Evolutionary conservation across 2,113 vertebrate genomes (phyloP).

Genomic region (Heptranchias perlo): DNA sequence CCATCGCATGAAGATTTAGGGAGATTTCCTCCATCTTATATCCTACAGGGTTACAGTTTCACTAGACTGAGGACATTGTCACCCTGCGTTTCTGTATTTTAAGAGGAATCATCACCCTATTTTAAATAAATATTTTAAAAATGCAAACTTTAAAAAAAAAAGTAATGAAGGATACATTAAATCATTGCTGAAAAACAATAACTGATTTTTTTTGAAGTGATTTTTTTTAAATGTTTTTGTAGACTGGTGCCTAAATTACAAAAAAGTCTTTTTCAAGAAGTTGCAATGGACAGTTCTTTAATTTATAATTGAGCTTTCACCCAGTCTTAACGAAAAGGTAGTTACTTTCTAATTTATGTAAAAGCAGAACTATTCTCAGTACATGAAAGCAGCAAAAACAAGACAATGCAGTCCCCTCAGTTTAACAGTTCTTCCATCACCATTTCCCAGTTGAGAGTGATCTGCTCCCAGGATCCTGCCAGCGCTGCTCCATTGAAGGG

Average conservation of each 20-base stretch:
- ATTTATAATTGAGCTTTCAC: not conserved
- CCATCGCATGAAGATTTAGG: no score
- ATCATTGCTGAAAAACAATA: slow-evolving; percentile 45
- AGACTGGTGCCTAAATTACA: not conserved
- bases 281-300: no score
- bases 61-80: no score
- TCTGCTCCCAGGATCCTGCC: not conserved
- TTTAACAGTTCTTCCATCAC: not conserved
- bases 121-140: no score
- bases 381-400: not conserved
- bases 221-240: not conserved
- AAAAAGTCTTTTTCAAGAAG: no score
- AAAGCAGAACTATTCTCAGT: not conserved
- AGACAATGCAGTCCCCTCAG: not conserved
- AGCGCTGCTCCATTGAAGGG: not conserved
- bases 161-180: no score
- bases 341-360: not conserved
- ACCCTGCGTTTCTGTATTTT: no score
- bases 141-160: slow-evolving; percentile 50
- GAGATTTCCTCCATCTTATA: no score
- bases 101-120: no score
- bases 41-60: not conserved
- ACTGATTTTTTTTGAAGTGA: no score
- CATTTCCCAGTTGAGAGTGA: not conserved
- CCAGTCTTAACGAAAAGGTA: not conserved